Evolutionary conservation across 1,140 invertebrate genomes (phyloP).

Genomic region (Leptoteleia sp.): DNA sequence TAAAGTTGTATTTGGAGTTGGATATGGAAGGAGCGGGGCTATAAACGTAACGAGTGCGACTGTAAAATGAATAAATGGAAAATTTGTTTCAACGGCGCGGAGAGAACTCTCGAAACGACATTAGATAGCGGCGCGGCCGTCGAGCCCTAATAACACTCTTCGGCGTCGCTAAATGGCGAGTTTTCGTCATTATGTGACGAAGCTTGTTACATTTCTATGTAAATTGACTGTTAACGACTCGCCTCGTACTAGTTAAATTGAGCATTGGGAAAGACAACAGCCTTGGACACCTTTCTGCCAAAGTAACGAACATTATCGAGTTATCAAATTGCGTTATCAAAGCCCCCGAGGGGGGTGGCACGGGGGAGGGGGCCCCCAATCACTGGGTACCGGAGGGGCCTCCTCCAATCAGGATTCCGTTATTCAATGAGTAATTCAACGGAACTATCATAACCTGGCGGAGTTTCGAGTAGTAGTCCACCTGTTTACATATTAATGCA

Average conservation of each 20-base stretch:
- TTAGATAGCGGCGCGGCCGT: conserved; percentile 37
- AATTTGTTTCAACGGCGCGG: conserved; percentile 46
- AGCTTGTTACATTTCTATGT: conserved; percentile 55
- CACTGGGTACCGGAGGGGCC: too few relatives aligned
- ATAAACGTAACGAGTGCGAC: conserved; percentile 47
- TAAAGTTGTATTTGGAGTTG: too few relatives aligned
- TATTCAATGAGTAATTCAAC: conserved; percentile 11
- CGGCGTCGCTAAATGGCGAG: conserved; percentile 35
- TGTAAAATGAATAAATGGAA: conserved; percentile 60
- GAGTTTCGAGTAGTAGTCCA: not conserved
- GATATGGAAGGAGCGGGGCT: too few relatives aligned
- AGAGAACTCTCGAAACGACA: conserved; percentile 18
- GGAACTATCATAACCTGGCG: conserved; percentile 9
- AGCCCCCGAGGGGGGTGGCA: too few relatives aligned
- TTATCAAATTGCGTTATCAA: conserved; percentile 30
- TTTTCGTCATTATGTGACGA: conserved; percentile 52
- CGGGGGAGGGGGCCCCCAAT: too few relatives aligned
- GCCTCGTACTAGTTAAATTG: not conserved
- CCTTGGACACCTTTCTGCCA: conserved; percentile 22
- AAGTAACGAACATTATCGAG: conserved; percentile 22
- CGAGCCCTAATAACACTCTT: conserved; percentile 50
- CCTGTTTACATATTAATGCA: conserved; percentile 37
- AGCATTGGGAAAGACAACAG: conserved; percentile 25
- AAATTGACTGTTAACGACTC: conserved; percentile 48
- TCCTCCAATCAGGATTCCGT: conserved; percentile 7